Evolutionary conservation across 2,888 invertebrate species (phyloP).

Genomic region (Agriopis aurantiaria): DNA sequence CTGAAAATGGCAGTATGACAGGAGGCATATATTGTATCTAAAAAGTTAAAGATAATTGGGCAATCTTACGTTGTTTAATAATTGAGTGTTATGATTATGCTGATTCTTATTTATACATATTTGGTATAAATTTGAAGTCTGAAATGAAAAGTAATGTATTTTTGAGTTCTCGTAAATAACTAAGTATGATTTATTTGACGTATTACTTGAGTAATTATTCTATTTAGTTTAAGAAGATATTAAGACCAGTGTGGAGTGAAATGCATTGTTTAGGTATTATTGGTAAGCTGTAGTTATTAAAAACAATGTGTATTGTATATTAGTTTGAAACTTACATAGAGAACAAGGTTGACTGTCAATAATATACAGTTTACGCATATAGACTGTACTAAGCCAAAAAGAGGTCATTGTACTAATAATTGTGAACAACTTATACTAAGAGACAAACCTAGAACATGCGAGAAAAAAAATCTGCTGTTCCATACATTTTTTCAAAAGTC

Average conservation of each 20-base stretch:
- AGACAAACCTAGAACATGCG: too few relatives aligned
- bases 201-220: not conserved
- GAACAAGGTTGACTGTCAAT: constrained; percentile 7
- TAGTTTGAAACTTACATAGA: constrained; percentile 2
- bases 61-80: constrained; percentile 12
- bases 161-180: constrained; percentile 17
- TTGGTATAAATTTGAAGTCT: constrained; percentile 26
- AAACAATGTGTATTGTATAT: constrained; percentile 20
- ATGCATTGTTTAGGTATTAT: constrained; percentile 11
- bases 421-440: too few relatives aligned
- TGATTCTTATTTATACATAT: not conserved
- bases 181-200: constrained; percentile 7
- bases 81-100: not conserved
- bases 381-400: too few relatives aligned
- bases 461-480: too few relatives aligned
- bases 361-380: too few relatives aligned
- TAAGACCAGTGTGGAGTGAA: constrained; percentile 4
- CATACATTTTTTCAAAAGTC: too few relatives aligned
- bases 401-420: too few relatives aligned
- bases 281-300: constrained; percentile 14
- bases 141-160: constrained; percentile 20
- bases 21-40: constrained; percentile 4
- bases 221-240: constrained; percentile 11
- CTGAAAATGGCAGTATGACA: not conserved
- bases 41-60: constrained; percentile 11